Percentiles rank a stretch among this genome's conserved stretches.
Conservation (phyloP, 35 echinoderm and acorn worm genomes). For the Lytechinus variegatus region DNA sequence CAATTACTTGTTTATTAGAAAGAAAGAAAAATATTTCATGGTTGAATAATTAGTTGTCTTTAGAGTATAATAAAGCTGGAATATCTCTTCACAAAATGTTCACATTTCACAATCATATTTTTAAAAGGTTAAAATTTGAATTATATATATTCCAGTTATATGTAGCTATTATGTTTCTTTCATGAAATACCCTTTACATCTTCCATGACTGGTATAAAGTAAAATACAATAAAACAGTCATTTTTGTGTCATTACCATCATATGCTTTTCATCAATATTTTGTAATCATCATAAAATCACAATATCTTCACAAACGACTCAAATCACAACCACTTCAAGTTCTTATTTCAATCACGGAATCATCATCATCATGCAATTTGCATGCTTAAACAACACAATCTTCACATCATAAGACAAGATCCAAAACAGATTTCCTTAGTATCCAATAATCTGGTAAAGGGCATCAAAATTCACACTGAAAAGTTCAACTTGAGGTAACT, state of each 20-base stretch:
- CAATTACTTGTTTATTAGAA: too few species aligned
- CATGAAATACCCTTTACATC: too few species aligned
- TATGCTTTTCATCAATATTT: conserved; percentile 2
- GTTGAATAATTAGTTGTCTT: too few species aligned
- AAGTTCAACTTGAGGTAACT: not conserved
- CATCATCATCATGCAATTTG: not conserved
- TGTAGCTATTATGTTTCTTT: too few species aligned
- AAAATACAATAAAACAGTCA: not conserved
- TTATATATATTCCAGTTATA: too few species aligned
- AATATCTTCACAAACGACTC: not conserved
- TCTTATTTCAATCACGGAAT: not conserved
- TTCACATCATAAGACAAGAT: not conserved
- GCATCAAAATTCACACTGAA: not conserved
- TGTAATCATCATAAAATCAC: not conserved
- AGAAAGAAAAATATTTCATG: too few species aligned
- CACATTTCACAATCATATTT: too few species aligned
- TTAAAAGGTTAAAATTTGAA: too few species aligned
- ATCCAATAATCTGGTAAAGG: not conserved
- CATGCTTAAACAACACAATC: not conserved
- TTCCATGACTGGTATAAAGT: too few species aligned
- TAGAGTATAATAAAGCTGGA: too few species aligned
- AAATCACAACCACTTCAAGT: not conserved
- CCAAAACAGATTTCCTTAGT: not conserved
- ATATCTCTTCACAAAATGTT: too few species aligned
- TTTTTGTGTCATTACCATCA: not conserved